Conservation (phyloP, 1,140 invertebrate species). For the Drosophila prosaltans region DNA sequence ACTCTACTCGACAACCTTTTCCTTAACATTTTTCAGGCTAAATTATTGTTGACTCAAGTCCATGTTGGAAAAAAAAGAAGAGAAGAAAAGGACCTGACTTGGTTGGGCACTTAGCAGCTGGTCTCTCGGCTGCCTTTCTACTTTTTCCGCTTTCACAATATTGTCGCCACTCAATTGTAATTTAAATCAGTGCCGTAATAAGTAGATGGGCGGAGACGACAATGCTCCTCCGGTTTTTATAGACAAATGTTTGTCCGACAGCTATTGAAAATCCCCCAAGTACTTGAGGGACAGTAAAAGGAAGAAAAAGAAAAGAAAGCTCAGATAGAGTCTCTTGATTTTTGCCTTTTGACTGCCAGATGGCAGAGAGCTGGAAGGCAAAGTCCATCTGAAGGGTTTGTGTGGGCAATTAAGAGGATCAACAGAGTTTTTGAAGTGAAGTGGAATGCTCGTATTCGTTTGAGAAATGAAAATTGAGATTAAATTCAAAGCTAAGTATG, state of each 20-base stretch:
- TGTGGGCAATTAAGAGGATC: conserved; percentile 50
- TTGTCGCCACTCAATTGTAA: conserved; percentile 80
- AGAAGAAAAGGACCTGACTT: conserved; percentile 18
- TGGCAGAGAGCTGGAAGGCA: conserved; percentile 6
- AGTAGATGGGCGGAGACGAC: conserved; percentile 27
- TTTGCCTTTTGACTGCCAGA: conserved; percentile 24
- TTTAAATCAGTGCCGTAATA: conserved; percentile 68
- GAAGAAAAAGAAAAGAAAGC: conserved; percentile 2
- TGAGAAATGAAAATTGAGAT: neutral
- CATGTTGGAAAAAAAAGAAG: conserved; percentile 32
- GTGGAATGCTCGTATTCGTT: neutral
- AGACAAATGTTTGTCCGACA: conserved; percentile 57
- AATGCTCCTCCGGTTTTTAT: conserved; percentile 39
- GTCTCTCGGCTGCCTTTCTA: conserved; percentile 22
- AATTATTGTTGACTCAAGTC: conserved; percentile 80
- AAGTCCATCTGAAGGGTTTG: conserved; percentile 26
- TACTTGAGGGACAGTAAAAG: conserved; percentile 6
- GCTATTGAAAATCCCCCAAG: conserved; percentile 14
- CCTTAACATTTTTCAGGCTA: conserved; percentile 30
- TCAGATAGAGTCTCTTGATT: conserved; percentile 15
- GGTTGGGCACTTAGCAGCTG: conserved; percentile 63
- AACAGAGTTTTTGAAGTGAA: conserved; percentile 20
- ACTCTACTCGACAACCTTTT: neutral
- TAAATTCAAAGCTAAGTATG: neutral
- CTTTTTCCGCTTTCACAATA: conserved; percentile 51